Conservation (phyloP, 2,113 vertebrate species). For the Pituophis catenifer region DNA sequence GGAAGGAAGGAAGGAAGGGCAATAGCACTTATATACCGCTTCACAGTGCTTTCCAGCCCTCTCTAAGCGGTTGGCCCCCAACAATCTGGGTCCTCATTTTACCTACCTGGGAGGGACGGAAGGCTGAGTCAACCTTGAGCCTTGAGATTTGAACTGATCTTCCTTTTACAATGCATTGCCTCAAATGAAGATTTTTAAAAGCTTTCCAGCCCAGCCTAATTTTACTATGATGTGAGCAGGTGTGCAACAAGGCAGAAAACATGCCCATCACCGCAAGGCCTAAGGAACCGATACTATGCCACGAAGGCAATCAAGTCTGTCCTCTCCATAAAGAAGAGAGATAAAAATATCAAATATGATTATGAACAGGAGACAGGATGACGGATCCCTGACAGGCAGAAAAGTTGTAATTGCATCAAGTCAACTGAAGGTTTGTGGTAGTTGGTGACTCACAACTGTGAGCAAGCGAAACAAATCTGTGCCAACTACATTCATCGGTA, state of each 20-base stretch:
- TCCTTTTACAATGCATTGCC: neutral
- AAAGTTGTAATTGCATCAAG: neutral
- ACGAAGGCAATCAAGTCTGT: neutral
- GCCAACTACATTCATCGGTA: neutral
- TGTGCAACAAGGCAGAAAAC: neutral
- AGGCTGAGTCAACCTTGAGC: too few species aligned
- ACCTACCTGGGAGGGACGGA: too few species aligned
- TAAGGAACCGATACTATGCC: neutral
- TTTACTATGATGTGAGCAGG: neutral
- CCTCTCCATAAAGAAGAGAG: neutral
- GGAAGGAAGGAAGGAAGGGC: too few species aligned
- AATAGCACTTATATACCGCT: too few species aligned
- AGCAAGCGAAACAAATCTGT: neutral
- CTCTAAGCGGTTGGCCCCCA: too few species aligned
- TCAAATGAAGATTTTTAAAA: neutral
- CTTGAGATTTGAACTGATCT: neutral
- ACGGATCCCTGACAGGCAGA: neutral
- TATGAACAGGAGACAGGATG: neutral
- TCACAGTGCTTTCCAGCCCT: too few species aligned
- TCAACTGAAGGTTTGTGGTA: neutral
- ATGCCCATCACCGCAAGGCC: neutral
- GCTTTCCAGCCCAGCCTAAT: neutral
- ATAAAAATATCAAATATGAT: neutral
- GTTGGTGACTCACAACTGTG: neutral
- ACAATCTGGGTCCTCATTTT: too few species aligned